Conservation (phyloP, 2,113 vertebrate species). For the Phocoena phocoena region DNA sequence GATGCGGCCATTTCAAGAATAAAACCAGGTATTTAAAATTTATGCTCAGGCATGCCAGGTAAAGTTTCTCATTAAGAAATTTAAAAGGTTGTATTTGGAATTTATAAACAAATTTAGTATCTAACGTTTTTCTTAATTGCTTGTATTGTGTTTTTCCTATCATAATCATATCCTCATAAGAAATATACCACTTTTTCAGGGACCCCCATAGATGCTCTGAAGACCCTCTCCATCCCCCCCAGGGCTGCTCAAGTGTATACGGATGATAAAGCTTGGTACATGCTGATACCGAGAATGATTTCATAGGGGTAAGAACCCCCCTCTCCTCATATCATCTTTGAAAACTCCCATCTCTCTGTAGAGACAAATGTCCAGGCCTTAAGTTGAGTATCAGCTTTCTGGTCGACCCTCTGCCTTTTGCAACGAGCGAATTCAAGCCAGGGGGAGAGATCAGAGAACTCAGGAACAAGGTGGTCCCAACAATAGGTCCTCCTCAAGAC, state of each 20-base stretch:
- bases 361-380: not conserved
- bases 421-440: not conserved
- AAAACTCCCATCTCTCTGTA: not conserved
- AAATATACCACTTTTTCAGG: not conserved
- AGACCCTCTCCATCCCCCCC: accelerated
- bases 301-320: accelerated
- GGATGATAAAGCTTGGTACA: not conserved
- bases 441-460: not conserved
- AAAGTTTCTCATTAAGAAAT: not conserved
- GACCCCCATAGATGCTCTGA: not conserved
- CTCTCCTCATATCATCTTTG: not conserved
- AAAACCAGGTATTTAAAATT: not conserved
- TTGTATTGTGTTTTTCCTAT: not conserved
- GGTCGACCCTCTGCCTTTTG: not conserved
- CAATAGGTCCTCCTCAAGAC: not conserved
- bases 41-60: not conserved
- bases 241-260: not conserved
- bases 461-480: accelerated
- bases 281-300: accelerated
- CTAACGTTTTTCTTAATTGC: not conserved
- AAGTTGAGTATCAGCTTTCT: too few relatives aligned
- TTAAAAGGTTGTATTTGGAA: not conserved
- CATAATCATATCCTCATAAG: not conserved
- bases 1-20: not conserved
- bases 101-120: not conserved